Base-by-base conservation (phyloP, 1,140 invertebrate species). In the Zaprionus camerounensis region DNA sequence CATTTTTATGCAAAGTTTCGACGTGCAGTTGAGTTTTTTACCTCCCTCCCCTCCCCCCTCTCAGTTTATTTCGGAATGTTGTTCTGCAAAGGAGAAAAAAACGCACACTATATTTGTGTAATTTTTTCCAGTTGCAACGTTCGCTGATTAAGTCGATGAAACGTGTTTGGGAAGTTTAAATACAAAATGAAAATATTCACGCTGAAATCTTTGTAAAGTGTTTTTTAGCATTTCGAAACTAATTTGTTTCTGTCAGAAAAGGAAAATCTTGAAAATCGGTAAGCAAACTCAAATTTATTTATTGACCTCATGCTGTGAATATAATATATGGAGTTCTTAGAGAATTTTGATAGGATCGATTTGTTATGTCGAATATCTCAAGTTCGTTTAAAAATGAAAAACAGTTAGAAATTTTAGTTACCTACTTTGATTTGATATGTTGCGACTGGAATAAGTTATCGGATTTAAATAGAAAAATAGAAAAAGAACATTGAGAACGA, bases 121-220 rank as follows among this genome's bases (percentile, higher is more conserved):
- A 51, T 38, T 62, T 24, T 58, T 67, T 77, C 36, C 3, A 15
- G 31, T 55, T 31, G 44, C 64, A 71, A 65, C 36, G 41, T 58
- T 46, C 71, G 46, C 56, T 81, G 81, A 88, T 88, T 88, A 88
- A 87, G 81, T 79, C 69, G 70, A 76, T 66, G 69, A 71, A 78
- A 88, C 81, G 84, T 84, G 84, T 79, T 79, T 76, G 59, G 78
- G 62, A 81, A 79, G 41, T 72, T 81, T 64, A 70, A 80, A 46
- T 46, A 17, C 61, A 53, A 62, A 78, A 76, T 71, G 57, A 26
- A 72, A 59, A 53, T 34, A 63, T 26, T 71, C 26, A 44, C 28
- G 17, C 26, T 58, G 49, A 72, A 65, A 31, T 24, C 51, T 20
- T 56, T 26, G 51, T 38, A 1, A 62, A 20, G 53, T 17, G 44